These are phyloP conservation scores for Spatula clypeata DNA, from an alignment of 2,797 vertebrate genomes.

Conservation along the genomic window DNA sequence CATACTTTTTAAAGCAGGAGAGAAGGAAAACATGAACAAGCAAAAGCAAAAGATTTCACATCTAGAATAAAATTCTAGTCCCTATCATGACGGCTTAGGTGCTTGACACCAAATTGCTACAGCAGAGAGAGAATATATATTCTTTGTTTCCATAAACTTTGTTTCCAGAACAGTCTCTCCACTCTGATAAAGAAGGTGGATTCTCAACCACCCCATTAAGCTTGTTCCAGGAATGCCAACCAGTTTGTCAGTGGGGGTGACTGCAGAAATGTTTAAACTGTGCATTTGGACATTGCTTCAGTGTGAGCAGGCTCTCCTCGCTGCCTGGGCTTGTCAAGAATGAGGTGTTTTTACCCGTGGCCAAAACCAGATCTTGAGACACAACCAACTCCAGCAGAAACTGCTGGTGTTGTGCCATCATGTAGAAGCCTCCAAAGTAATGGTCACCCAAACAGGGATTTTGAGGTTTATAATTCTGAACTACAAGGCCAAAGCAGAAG, in stretches of 20 bases:
- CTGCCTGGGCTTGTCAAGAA: not conserved
- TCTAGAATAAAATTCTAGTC: not conserved
- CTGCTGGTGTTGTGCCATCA: not conserved
- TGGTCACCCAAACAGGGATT: not conserved
- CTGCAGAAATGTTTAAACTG: accelerated
- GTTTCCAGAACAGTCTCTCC: not conserved
- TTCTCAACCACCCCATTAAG: not conserved
- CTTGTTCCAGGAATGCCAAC: not conserved
- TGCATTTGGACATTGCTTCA: not conserved
- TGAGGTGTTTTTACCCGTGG: not conserved
- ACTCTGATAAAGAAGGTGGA: not conserved
- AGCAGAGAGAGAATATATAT: not conserved
- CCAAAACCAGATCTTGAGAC: not conserved
- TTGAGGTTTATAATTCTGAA: not conserved
- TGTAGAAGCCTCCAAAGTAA: not conserved
- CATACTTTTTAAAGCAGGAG: not conserved
- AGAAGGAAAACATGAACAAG: not conserved
- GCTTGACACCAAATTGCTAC: not conserved
- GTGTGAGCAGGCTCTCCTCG: accelerated
- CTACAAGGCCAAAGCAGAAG: not conserved
- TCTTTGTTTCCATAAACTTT: not conserved
- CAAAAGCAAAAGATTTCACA: not conserved
- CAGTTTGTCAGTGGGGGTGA: not conserved
- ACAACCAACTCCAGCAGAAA: not conserved
- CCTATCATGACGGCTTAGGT: accelerated